phyloP scores from a whole-genome alignment of 2,113 vertebrate genomes.

The Verasper variegatus region DNA sequence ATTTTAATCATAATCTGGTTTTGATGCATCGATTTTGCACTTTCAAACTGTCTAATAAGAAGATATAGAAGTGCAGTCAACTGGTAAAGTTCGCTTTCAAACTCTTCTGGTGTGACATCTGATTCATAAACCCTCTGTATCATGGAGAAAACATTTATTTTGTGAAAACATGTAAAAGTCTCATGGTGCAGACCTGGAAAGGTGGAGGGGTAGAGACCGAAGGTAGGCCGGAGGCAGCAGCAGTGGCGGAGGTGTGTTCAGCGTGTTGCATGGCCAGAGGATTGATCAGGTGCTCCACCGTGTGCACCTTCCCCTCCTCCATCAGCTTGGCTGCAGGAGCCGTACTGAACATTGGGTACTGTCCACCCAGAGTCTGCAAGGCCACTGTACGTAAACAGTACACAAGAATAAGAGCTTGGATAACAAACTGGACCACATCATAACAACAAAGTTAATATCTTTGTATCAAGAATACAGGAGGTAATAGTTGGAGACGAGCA shows the following conservation, averaged over 20 bases:
- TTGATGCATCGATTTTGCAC: too few species aligned
- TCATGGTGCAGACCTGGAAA: slow-evolving; percentile 87
- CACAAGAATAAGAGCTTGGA: slow-evolving; percentile 47
- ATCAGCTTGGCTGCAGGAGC: slow-evolving; percentile 90
- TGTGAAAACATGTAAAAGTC: neutral
- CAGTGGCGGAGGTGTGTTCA: slow-evolving; percentile 83
- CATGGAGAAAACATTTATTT: neutral
- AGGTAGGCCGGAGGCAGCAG: slow-evolving; percentile 84
- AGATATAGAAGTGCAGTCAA: too few species aligned
- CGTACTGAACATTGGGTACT: slow-evolving; percentile 94
- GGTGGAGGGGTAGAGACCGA: slow-evolving; percentile 94
- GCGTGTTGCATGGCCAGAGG: slow-evolving; percentile 91
- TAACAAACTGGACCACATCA: slow-evolving; percentile 14
- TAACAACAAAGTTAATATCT: too few species aligned
- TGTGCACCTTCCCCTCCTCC: slow-evolving; percentile 94
- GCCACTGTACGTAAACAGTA: slow-evolving; percentile 85
- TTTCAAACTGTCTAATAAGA: too few species aligned
- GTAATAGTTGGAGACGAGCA: slow-evolving; percentile 1
- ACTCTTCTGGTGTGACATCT: neutral
- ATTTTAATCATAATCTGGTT: too few species aligned
- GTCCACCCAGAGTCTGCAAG: slow-evolving; percentile 88
- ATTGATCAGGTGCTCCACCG: slow-evolving; percentile 94
- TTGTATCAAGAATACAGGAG: slow-evolving; percentile 2
- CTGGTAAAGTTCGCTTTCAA: neutral
- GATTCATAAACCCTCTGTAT: neutral